Evolutionary conservation across 2,113 vertebrate genomes (phyloP), one percentile per base, ranked within the genome.

Genomic region (Dasyornis broadbenti): DNA sequence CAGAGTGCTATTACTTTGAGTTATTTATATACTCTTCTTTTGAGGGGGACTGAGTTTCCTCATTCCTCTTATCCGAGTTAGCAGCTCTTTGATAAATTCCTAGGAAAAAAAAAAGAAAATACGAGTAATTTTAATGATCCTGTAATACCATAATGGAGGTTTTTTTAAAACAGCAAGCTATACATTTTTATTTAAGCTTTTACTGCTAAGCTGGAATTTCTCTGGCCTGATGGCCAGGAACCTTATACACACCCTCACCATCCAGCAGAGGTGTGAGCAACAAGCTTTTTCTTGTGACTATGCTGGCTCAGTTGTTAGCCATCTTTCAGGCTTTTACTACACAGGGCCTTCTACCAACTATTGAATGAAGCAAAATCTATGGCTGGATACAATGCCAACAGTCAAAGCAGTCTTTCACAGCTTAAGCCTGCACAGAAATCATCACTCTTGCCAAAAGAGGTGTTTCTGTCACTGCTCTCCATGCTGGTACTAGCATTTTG

Each of bases 21-120:
- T 83, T 96, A 94, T 90, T 99, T 98, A 99, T 98, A 99, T 95
- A 91, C 98, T 98, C 97, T 99, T 99, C 98, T 99, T 99, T 86
- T 98, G 98, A 8, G 99, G 99, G 80, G 99, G 98, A 64, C 98
- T 99, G 94, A 99, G 98, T 97, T 99, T 99, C 86, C 99, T 98
- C 99, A 99, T 99, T 96, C 99, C 99, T 98, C 98, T 99, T 98
- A 99, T 99, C 98, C 99, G 98, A 96, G 98, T 97, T 71, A 99
- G 98, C 97, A 99, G 97, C 96, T 99, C 99, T 91, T 98, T 98
- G 95, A 99, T 98, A 96, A 99, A 99, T 94, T 98, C 98, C 99
- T 99, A 95, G 50, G 35, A 68, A 5, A 73, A 69, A 65, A 80
- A 68, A 94, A 76, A 96, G 82, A 96, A 92, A 85, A 94, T 50